Evolutionary conservation across 2,797 vertebrate species (phyloP).

Genomic region (Atherinosoma microstoma): DNA sequence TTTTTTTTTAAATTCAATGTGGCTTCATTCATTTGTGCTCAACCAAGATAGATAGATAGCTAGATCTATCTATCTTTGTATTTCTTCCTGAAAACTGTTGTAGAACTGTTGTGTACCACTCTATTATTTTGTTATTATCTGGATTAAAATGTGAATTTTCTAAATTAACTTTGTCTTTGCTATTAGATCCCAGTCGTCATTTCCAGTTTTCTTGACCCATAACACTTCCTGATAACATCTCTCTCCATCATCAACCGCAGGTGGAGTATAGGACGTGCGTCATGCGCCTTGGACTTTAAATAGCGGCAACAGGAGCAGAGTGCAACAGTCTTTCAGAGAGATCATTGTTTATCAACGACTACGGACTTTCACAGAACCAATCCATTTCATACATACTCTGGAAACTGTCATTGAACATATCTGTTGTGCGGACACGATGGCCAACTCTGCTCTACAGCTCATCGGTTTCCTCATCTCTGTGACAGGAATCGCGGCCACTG

Average conservation of each 20-base stretch:
- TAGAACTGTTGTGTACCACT: no score
- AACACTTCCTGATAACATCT: neutral
- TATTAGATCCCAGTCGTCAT: no score
- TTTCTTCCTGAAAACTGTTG: no score
- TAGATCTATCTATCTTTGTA: no score
- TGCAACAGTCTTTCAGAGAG: slow-evolving; percentile 13
- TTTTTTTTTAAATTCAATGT: no score
- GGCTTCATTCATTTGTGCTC: no score
- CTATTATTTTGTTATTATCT: no score
- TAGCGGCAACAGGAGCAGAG: slow-evolving; percentile 9
- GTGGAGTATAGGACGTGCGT: slow-evolving; percentile 45
- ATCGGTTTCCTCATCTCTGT: slow-evolving; percentile 87
- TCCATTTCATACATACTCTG: neutral
- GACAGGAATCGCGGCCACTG: slow-evolving; percentile 81
- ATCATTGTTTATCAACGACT: no score
- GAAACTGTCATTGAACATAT: neutral
- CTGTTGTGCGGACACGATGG: slow-evolving; percentile 76
- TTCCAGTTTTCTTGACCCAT: no score
- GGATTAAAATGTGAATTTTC: no score
- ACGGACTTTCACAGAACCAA: neutral
- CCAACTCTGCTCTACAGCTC: slow-evolving; percentile 88
- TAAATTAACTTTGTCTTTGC: no score
- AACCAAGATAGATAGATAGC: no score
- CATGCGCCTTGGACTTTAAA: slow-evolving; percentile 54
- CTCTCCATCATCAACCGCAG: slow-evolving; percentile 27